Conservation (phyloP, 2,113 vertebrate genomes). For the Oryctolagus cuniculus region mOryCun1.1 NC_091448.1:21698001-21698500, state of each 20-base stretch:
- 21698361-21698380: neutral
- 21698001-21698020: neutral
- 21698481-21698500: neutral
- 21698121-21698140: neutral
- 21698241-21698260: slow-evolving; percentile 1
- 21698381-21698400: neutral
- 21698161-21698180: neutral
- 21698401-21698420: neutral
- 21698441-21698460: neutral
- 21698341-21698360: neutral
- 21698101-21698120: neutral
- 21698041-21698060: neutral
- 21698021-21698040: neutral
- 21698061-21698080: neutral
- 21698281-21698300: neutral
- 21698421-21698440: neutral
- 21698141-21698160: neutral
- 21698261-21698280: too few relatives aligned
- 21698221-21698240: neutral
- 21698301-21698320: neutral
- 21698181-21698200: neutral
- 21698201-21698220: neutral
- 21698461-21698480: neutral
- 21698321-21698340: neutral
- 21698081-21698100: neutral